These are phyloP conservation scores for Arnoldichthys spilopterus DNA, from an alignment of 2,797 vertebrate genomes.

Conservation along the genomic window DNA sequence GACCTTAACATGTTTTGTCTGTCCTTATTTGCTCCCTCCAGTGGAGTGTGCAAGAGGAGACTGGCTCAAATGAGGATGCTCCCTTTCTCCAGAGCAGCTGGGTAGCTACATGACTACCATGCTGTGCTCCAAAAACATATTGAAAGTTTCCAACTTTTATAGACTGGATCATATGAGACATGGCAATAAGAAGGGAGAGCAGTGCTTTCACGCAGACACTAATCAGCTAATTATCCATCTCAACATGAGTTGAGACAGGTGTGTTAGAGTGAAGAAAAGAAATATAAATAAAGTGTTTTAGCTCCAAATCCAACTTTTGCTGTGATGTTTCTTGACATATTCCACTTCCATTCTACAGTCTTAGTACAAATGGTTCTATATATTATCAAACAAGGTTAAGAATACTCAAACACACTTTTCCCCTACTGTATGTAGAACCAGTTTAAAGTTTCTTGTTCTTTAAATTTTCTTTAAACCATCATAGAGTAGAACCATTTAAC, in stretches of 20 bases:
- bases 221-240: not conserved
- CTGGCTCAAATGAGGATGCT: constrained; percentile 31
- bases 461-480: too few relatives aligned
- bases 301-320: too few relatives aligned
- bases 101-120: not conserved
- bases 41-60: constrained; percentile 18
- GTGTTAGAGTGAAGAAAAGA: not conserved
- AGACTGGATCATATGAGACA: not conserved
- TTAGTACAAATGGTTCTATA: too few relatives aligned
- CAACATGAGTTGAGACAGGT: not conserved
- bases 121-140: not conserved
- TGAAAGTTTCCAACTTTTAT: not conserved
- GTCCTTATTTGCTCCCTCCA: constrained; percentile 17
- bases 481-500: too few relatives aligned
- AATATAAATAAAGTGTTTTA: too few relatives aligned
- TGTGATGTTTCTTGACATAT: too few relatives aligned
- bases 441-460: too few relatives aligned
- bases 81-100: not conserved
- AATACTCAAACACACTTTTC: too few relatives aligned
- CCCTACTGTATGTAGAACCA: too few relatives aligned
- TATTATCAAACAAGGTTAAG: too few relatives aligned
- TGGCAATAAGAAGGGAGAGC: not conserved
- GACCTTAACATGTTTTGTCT: constrained; percentile 8
- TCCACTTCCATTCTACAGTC: too few relatives aligned
- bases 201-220: not conserved